Conservation (phyloP, 2,797 vertebrate genomes). For the Varecia variegata region DNA sequence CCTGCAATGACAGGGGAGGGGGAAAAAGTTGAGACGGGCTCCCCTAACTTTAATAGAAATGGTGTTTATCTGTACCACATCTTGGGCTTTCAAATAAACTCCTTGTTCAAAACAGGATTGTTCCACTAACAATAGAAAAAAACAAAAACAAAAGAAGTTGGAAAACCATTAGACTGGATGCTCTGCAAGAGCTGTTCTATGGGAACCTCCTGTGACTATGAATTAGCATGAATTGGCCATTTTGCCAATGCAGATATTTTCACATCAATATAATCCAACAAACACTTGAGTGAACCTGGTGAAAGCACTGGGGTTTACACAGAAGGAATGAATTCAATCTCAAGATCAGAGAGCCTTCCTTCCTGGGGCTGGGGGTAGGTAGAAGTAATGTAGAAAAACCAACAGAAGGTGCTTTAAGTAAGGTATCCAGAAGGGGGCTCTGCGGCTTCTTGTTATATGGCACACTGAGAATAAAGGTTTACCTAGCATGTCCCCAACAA, state of each 20-base stretch:
- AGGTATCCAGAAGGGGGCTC: background rate
- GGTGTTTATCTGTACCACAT: background rate
- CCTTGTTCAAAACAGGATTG: background rate
- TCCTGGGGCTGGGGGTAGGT: too few species aligned
- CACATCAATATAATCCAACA: background rate
- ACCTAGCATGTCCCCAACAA: background rate
- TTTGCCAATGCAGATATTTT: background rate
- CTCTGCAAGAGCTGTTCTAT: background rate
- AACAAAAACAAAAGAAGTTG: background rate
- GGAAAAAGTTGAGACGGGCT: background rate
- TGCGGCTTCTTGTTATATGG: background rate
- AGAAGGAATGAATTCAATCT: slow-evolving; percentile 1
- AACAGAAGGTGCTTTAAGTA: background rate
- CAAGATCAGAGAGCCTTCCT: slow-evolving; percentile 18
- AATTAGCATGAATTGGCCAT: background rate
- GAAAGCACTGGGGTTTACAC: background rate
- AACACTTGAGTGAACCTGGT: background rate
- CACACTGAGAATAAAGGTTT: background rate
- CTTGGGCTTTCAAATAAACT: background rate
- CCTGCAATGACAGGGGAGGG: background rate
- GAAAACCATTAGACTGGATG: background rate
- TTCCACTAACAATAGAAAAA: background rate
- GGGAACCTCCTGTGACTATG: background rate
- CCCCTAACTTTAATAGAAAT: background rate
- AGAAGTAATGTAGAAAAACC: background rate